Base-by-base conservation (phyloP, 23 tunicate species). In the Phallusia fumigata region DNA sequence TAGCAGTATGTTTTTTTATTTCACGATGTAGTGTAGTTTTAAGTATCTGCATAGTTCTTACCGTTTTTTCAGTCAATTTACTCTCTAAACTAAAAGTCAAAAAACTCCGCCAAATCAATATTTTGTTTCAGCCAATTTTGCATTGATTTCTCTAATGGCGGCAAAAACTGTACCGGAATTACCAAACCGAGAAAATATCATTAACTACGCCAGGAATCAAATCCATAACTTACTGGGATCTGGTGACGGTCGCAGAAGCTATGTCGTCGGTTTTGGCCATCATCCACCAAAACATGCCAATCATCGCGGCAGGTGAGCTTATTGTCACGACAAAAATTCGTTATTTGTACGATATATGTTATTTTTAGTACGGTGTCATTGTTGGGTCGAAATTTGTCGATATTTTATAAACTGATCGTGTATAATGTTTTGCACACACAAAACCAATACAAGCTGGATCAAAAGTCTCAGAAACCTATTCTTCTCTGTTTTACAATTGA, bases 231-330 rank as follows among this genome's bases (percentile, higher is more conserved):
- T 97, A 76, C 84, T 88, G 31, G 99, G 99, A 3, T 76, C 75
- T 45, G 90, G 90, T 31, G 88, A 82, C 18, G 22, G 19, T 0
- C 81, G 80, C 18, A 52, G 51, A 73, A 77, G 87, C 75, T 97
- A 85, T 86, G 91, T 97, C 31, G 77, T 97, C 32, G 99, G 99
- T 0, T 76, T 82, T 31, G 86, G 84, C 1, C 24, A 18, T 34
- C 85, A 79, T 45, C 45, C 95, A 32, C 99, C 99, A 15, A 52
- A 84, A 65, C 78, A 84, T 53, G 97, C 99, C 0, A 97, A 97
- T 80, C 99, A 97, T 75, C 69, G 99, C 58, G 76, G 94, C 32
- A 94, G 98, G 98, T 94, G 78, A 0, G 50, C 21, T 2, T 6
- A 58, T 24, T 6, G 28, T 58, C 13, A 24, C n/a, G 47, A 40